phyloP scores from a whole-genome alignment of 2,888 invertebrate species.

The Eucera pruinosa region DNA sequence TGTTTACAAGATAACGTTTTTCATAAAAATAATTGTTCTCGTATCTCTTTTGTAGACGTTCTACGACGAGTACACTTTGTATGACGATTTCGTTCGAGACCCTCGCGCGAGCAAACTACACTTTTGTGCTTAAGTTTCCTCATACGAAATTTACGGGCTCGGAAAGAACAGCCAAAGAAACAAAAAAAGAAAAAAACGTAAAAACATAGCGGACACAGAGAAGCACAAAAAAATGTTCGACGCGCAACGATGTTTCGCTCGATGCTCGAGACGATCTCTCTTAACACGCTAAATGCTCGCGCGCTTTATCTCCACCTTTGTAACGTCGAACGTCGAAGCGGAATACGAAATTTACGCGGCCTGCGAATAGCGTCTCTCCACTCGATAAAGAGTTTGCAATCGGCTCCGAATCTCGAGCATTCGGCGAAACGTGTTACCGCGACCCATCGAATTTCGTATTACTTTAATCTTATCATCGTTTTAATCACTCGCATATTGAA shows the following conservation, averaged over 20 bases:
- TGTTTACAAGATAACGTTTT: slow-evolving; percentile 49
- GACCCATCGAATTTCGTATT: neutral
- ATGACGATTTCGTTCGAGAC: slow-evolving; percentile 28
- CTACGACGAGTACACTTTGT: slow-evolving; percentile 21
- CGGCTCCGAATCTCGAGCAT: too few relatives aligned
- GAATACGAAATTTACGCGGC: too few relatives aligned
- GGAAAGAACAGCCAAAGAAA: slow-evolving; percentile 9
- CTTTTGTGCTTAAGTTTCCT: slow-evolving; percentile 15
- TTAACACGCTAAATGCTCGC: too few relatives aligned
- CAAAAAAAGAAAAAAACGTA: too few relatives aligned
- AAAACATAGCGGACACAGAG: neutral
- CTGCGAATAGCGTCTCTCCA: too few relatives aligned
- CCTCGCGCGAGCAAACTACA: neutral
- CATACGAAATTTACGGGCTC: neutral
- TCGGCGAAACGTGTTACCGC: too few relatives aligned
- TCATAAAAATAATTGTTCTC: slow-evolving; percentile 31
- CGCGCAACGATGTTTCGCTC: too few relatives aligned
- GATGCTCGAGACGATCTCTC: too few relatives aligned
- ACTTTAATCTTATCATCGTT: neutral
- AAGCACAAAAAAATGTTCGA: slow-evolving; percentile 9
- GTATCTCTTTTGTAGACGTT: slow-evolving; percentile 35
- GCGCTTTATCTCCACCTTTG: too few relatives aligned
- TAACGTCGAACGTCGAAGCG: too few relatives aligned
- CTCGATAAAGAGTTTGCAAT: too few relatives aligned
- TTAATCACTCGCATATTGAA: slow-evolving; percentile 1